Conservation (phyloP, 92 coral and sea anemone genomes). For the Bergia puertoricense region DNA sequence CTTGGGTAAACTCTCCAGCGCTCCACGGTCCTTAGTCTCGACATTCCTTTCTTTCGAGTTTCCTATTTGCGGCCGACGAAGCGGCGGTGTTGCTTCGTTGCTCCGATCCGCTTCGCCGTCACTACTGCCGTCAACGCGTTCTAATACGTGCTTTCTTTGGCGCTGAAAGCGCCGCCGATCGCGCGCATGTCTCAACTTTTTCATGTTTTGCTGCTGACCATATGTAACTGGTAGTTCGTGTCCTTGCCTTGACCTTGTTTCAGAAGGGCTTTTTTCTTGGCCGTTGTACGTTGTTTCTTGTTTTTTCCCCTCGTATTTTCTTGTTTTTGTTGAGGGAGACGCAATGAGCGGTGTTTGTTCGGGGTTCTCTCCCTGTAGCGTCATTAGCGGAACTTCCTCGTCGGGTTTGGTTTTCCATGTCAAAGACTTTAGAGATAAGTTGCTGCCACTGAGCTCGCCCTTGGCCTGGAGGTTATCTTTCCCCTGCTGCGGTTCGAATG, state of each 20-base stretch:
- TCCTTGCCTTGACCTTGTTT: neutral
- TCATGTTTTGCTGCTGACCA: neutral
- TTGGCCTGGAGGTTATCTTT: neutral
- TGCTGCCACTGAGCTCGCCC: neutral
- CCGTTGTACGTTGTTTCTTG: neutral
- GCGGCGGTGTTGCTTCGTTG: neutral
- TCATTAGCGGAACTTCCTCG: conserved; percentile 18
- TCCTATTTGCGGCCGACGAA: neutral
- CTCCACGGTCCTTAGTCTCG: neutral
- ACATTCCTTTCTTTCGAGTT: neutral
- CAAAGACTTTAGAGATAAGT: neutral
- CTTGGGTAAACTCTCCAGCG: neutral
- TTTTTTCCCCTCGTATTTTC: neutral
- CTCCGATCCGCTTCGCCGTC: conserved; percentile 24
- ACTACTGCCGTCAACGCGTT: neutral
- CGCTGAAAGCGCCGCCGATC: conserved; percentile 18
- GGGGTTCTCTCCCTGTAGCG: neutral
- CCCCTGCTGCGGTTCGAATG: neutral
- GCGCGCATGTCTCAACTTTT: conserved; percentile 13
- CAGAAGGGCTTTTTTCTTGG: neutral
- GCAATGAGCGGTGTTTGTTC: neutral
- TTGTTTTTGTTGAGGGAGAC: neutral
- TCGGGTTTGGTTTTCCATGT: conserved; percentile 1
- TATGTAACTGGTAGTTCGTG: neutral
- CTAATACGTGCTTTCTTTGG: conserved; percentile 3